Percentiles rank a stretch among this genome's conserved stretches.
Evolutionary conservation across 1,140 invertebrate genomes (phyloP).

Genomic region (Phymastichus coffea): DNA sequence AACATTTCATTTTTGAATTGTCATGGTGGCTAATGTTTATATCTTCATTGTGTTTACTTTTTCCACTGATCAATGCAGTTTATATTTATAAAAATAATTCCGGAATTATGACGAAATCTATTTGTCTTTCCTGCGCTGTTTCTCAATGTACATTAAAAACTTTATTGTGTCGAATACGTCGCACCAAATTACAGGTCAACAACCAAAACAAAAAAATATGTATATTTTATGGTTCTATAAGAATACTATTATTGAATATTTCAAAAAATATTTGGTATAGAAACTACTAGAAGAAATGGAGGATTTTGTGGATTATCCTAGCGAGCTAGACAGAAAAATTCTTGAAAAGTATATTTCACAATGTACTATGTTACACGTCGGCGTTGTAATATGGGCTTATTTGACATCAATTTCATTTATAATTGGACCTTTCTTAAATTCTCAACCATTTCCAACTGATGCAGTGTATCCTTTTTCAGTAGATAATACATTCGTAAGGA

Average conservation of each 20-base stretch:
- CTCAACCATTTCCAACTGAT: slow-evolving; percentile 30
- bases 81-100: slow-evolving; percentile 14
- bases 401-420: slow-evolving; percentile 17
- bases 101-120: slow-evolving; percentile 14
- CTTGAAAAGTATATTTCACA: slow-evolving; percentile 30
- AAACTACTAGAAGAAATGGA: slow-evolving; percentile 32
- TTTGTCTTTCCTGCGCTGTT: slow-evolving; percentile 14
- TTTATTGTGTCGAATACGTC: slow-evolving; percentile 6
- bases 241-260: not conserved
- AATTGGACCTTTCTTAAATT: slow-evolving; percentile 16
- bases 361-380: slow-evolving; percentile 24
- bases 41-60: slow-evolving; percentile 5
- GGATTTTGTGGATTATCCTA: slow-evolving; percentile 19
- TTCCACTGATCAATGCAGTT: slow-evolving; percentile 7
- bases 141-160: slow-evolving; percentile 20
- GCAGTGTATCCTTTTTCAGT: slow-evolving; percentile 35
- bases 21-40: slow-evolving; percentile 8
- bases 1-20: slow-evolving; percentile 20
- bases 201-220: not conserved
- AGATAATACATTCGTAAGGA: slow-evolving; percentile 19
- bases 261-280: slow-evolving; percentile 12
- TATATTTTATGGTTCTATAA: not conserved
- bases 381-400: slow-evolving; percentile 23
- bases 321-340: slow-evolving; percentile 16
- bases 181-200: slow-evolving; percentile 25